Evolutionary conservation across 2,888 invertebrate species (phyloP), one percentile per base, ranked within the genome.

Genomic region (Pandemis heparana): DNA sequence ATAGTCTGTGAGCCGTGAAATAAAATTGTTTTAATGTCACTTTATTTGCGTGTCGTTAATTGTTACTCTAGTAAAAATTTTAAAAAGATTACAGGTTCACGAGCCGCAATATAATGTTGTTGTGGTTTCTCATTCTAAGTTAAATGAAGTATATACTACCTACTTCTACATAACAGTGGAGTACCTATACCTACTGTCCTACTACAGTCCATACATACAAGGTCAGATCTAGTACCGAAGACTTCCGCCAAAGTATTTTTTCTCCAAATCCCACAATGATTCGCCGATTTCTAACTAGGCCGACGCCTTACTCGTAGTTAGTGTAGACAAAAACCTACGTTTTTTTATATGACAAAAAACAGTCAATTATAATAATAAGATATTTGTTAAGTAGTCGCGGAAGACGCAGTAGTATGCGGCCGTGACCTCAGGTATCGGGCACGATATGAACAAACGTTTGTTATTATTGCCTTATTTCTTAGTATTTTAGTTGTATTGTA

Each of bases 391-490:
- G n/a, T 39, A 51, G 41, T 48, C 38, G 23, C 72, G 68, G 56
- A 63, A 73, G 68, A 68, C 39, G 16, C 14, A 41, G n/a, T 62
- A 48, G 10, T 53, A 32, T 10, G 38, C n/a, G 72, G 18, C 63
- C 72, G 5, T 68, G 72, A 73, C 72, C 72, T 68, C 63, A 53
- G 46, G 63, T 63, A 73, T 68, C 63, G 46, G 38, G 56, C 23
- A 59, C 8, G 38, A 5, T 6, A n/a, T 56, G 48, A 64, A 18
- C 38, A 6, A 32, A 32, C 16, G 56, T 56, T 62, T 67, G 62
- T 72, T 67, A 63, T 72, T 71, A 32, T 61, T 53, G 4, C 10
- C 41, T n/a, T 8, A 70, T 46, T 70, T 70, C 70, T 66, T 39
- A 51, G 71, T 60, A 48, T 60, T 39, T 23, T 48, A 48, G 7